Conservation (phyloP, 1,140 invertebrate genomes). For the Drosophila lacertosa region DNA sequence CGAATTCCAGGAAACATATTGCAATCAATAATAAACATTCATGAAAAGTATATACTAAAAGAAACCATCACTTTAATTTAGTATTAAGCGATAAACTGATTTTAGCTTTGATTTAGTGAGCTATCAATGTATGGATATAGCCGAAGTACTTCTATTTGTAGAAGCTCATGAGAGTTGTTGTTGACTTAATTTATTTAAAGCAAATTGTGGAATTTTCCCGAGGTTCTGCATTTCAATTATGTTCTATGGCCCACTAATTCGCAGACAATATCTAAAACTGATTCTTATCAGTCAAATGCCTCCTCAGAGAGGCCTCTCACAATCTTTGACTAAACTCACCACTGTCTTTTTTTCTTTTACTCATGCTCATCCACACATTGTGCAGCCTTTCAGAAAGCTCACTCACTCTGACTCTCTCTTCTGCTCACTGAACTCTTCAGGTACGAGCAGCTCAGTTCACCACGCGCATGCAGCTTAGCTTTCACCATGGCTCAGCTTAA, state of each 20-base stretch:
- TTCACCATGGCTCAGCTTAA: slow-evolving; percentile 5
- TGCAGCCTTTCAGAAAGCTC: not conserved
- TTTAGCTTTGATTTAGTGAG: not conserved
- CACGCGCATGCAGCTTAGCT: slow-evolving; percentile 1
- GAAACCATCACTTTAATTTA: not conserved
- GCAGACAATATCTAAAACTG: slow-evolving; percentile 2
- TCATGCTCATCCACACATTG: not conserved
- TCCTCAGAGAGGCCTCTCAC: not conserved
- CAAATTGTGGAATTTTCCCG: slow-evolving; percentile 16
- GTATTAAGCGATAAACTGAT: not conserved
- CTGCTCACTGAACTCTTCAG: not conserved
- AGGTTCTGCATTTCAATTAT: not conserved
- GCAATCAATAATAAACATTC: not conserved
- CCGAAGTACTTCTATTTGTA: slow-evolving; percentile 4
- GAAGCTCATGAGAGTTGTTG: not conserved
- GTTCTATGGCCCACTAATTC: slow-evolving; percentile 1
- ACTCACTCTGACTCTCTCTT: not conserved
- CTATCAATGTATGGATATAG: not conserved
- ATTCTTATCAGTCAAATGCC: slow-evolving; percentile 13
- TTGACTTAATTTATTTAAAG: slow-evolving; percentile 11
- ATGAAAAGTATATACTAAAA: not conserved
- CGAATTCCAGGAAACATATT: not conserved
- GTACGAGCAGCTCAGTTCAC: not conserved
- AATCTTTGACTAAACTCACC: not conserved
- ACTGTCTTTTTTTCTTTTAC: not conserved